Evolutionary conservation across 2,113 vertebrate genomes (phyloP).

Genomic region (Ceuthmochares aereus): DNA sequence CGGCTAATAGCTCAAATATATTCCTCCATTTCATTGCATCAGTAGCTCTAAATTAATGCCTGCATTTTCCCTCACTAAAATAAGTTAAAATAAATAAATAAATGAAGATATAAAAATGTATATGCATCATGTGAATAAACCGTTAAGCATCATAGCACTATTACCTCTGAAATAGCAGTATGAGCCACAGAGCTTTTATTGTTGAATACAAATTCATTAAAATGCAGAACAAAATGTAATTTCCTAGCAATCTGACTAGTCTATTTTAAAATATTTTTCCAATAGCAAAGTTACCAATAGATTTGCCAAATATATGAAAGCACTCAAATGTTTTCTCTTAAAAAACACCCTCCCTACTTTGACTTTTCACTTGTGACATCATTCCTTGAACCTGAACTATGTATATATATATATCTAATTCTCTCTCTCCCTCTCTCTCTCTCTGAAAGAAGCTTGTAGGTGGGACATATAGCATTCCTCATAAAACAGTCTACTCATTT

Average conservation of each 20-base stretch:
- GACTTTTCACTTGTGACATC: conserved; percentile 70
- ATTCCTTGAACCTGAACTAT: conserved; percentile 62
- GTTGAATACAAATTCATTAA: neutral
- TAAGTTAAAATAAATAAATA: conserved; percentile 75
- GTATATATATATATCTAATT: conserved; percentile 28
- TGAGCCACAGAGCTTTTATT: conserved; percentile 34
- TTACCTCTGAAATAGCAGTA: conserved; percentile 41
- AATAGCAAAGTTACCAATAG: conserved; percentile 33
- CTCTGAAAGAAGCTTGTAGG: conserved; percentile 61
- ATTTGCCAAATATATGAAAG: conserved; percentile 53
- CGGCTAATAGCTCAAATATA: conserved; percentile 87
- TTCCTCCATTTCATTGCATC: conserved; percentile 86
- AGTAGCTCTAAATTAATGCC: conserved; percentile 85
- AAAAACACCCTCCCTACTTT: conserved; percentile 34
- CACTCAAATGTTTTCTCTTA: conserved; percentile 41
- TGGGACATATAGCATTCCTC: conserved; percentile 64
- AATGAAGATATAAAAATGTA: conserved; percentile 71
- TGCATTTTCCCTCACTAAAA: conserved; percentile 72
- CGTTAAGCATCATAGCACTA: conserved; percentile 64
- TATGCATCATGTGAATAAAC: conserved; percentile 72
- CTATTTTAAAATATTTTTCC: conserved; percentile 48
- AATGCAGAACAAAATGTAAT: conserved; percentile 26
- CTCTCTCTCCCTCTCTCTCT: neutral
- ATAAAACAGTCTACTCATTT: conserved; percentile 77
- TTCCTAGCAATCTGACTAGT: conserved; percentile 30